Percentiles rank a stretch among this genome's conserved stretches.
These are phyloP conservation scores for Noctua janthina DNA, from an alignment of 2,888 invertebrate species.

Conservation along the genomic window DNA sequence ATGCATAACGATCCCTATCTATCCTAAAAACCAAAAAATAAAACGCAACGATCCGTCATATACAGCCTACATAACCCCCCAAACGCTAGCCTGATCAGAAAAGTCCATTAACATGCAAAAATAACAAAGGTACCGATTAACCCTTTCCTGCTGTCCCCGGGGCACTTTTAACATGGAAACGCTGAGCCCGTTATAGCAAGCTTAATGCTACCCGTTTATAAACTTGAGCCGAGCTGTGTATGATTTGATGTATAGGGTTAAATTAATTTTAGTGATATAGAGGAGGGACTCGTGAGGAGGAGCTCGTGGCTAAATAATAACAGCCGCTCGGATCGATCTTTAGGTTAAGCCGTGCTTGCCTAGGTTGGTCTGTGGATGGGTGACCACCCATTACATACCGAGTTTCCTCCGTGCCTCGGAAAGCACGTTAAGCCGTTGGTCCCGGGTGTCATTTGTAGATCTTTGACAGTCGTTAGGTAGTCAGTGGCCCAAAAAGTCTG, in stretches of 20 bases:
- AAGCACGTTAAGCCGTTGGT: too few species aligned
- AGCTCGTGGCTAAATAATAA: too few species aligned
- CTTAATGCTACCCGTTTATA: conserved; percentile 40
- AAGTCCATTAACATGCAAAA: conserved; percentile 67
- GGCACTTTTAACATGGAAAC: conserved; percentile 52
- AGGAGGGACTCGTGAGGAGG: too few species aligned
- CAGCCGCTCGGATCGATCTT: too few species aligned
- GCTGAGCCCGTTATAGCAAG: conserved; percentile 29
- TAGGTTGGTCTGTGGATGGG: too few species aligned
- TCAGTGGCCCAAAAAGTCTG: too few species aligned
- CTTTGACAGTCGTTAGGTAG: too few species aligned
- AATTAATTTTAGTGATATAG: neutral
- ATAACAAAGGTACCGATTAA: conserved; percentile 63
- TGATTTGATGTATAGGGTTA: conserved; percentile 31
- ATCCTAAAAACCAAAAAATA: conserved; percentile 22
- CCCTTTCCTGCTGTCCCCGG: conserved; percentile 48
- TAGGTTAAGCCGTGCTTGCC: too few species aligned
- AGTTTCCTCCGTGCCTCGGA: too few species aligned
- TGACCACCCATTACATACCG: too few species aligned
- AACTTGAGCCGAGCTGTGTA: conserved; percentile 24
- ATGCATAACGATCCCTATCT: conserved; percentile 20
- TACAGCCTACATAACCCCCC: conserved; percentile 23
- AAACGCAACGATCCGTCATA: conserved; percentile 29
- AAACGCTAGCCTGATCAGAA: conserved; percentile 46
- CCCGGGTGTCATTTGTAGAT: too few species aligned